These are phyloP conservation scores for Corythornis cristatus DNA, from an alignment of 2,113 vertebrate species.

Conservation along the genomic window DNA sequence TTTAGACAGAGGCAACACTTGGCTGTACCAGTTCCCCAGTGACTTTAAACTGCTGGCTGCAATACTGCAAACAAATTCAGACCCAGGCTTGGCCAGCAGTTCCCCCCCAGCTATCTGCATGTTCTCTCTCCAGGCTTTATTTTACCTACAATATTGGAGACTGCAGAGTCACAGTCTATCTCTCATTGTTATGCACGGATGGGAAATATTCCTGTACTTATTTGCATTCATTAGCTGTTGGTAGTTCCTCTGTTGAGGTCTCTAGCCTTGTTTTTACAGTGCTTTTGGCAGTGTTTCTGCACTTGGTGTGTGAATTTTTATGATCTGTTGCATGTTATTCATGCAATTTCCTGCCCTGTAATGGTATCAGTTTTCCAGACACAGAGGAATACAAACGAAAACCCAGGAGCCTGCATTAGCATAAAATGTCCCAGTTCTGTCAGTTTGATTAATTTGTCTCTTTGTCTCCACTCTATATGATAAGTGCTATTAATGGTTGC, in stretches of 20 bases:
- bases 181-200: constrained; percentile 74
- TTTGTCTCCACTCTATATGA: constrained; percentile 88
- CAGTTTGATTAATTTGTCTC: constrained; percentile 89
- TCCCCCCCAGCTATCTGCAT: neutral
- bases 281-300: constrained; percentile 79
- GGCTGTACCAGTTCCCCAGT: neutral
- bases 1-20: neutral
- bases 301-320: constrained; percentile 81
- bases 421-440: constrained; percentile 90
- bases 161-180: constrained; percentile 51
- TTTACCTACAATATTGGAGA: constrained; percentile 52
- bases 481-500: constrained; percentile 89
- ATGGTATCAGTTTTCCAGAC: constrained; percentile 84
- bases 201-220: constrained; percentile 76
- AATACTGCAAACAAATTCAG: constrained; percentile 33
- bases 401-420: constrained; percentile 82
- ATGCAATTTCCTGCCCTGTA: constrained; percentile 86
- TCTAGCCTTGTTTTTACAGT: constrained; percentile 77
- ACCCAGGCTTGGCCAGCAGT: constrained; percentile 4
- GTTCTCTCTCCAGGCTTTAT: constrained; percentile 51
- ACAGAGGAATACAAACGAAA: constrained; percentile 79
- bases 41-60: constrained; percentile 39
- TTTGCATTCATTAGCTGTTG: constrained; percentile 78
- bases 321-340: constrained; percentile 83
- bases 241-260: constrained; percentile 77